Base-by-base conservation (phyloP, 2,888 invertebrate species). In the Pachycephus smyrnensis region DNA sequence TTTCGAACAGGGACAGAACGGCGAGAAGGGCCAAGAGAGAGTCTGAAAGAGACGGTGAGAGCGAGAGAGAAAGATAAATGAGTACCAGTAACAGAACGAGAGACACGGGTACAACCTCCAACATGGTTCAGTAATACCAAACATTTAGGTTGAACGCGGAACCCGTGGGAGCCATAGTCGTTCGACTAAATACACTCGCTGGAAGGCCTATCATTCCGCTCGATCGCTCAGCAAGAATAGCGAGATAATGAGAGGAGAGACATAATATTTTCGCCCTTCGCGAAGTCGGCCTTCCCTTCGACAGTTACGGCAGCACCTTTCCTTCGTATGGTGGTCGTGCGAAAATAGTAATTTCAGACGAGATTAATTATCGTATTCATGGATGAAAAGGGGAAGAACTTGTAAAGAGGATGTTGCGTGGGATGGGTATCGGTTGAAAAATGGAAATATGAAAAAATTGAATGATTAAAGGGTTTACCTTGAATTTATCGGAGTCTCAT, bases 151-250 rank as follows among this genome's bases (percentile, higher is more conserved):
- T 84, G 84, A 83, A 82, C 55, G 83, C 86, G 85, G 77, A 82
- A 85, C 84, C 82, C 85, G 82, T 82, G 85, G 86, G 82, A 84
- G 85, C 83, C 82, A n/a, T 68, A 55, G 75, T 33, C 33, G 55
- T 40, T 86, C 87, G 84, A 84, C 88, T 90, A 90, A 90, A 90
- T 90, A 90, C 90, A 89, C 88, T 90, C 87, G 89, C 89, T 85
- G 82, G 81, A 78, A 83, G 85, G 83, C 84, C 88, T 89, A 90
- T 90, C 90, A 90, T 90, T 90, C 90, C 90, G 82, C 88, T 84
- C 89, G 86, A 89, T 89, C 89, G 88, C 87, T 84, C 86, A 87
- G 85, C 89, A 90, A 90, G 90, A 90, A 90, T 90, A 86, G 88
- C 81, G 85, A 85, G 86, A 88, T 90, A 89, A 90, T 90, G 90